A percentile compares a stretch with the other conserved stretches of the same genome.
These are phyloP conservation scores for Sepioteuthis lessoniana DNA, from an alignment of 2,888 invertebrate species.

Conservation along the genomic window DNA sequence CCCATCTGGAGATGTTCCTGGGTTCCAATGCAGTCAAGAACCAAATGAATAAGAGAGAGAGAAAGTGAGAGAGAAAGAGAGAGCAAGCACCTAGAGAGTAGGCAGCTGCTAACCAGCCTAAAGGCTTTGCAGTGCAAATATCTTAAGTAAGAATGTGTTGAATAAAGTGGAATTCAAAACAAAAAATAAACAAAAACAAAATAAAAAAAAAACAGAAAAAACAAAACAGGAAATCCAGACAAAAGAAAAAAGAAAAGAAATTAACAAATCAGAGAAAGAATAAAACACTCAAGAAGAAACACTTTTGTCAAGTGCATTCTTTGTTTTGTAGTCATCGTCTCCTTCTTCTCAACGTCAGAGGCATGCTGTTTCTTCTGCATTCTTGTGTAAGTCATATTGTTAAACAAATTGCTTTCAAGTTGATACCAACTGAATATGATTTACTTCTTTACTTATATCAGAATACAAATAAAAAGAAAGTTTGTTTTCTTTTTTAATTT, in stretches of 20 bases:
- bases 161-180: background rate
- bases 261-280: background rate
- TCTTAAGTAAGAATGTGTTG: background rate
- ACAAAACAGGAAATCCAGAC: no score
- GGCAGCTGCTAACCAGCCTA: background rate
- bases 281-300: background rate
- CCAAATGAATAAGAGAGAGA: background rate
- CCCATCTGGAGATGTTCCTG: background rate
- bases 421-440: background rate
- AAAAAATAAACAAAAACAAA: background rate
- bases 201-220: no score
- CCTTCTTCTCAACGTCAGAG: background rate
- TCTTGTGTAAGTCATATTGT: slow-evolving; percentile 33
- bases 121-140: background rate
- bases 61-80: no score
- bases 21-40: background rate
- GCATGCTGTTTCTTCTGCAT: background rate
- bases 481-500: no score
- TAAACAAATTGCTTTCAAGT: slow-evolving; percentile 33
- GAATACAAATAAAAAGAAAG: no score
- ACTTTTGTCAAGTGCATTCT: slow-evolving; percentile 33
- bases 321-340: background rate
- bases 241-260: no score
- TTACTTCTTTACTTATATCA: no score
- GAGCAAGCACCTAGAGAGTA: background rate